Evolutionary conservation across 2,113 vertebrate genomes (phyloP).

Genomic region (Benitochromis conjunctus): DNA sequence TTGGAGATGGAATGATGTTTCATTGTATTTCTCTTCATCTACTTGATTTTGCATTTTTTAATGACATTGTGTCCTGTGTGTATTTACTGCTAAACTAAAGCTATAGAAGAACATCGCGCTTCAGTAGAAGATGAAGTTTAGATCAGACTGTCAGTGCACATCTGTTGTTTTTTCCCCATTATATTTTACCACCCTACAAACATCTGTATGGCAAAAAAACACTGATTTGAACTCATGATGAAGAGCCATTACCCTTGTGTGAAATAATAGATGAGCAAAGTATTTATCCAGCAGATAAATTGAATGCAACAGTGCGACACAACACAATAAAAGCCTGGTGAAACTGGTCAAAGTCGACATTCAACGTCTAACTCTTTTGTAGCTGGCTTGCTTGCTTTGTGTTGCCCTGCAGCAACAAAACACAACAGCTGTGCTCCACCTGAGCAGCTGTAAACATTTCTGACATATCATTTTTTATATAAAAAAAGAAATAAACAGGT

Average conservation of each 20-base stretch:
- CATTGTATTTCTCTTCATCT: not conserved
- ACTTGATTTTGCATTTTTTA: not conserved
- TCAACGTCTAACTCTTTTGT: not conserved
- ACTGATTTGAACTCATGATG: not conserved
- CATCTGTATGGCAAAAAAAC: not conserved
- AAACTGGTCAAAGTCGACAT: not conserved
- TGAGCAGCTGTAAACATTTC: not conserved
- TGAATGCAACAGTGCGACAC: not conserved
- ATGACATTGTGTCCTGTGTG: not conserved
- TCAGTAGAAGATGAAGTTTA: not conserved
- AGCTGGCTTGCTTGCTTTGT: not conserved
- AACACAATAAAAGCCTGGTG: not conserved
- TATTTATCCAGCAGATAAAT: conserved; percentile 12
- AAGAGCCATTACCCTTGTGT: not conserved
- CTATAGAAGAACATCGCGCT: not conserved
- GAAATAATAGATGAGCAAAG: not conserved
- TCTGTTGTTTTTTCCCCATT: not conserved
- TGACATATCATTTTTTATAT: rapidly evolving
- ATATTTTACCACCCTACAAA: not conserved
- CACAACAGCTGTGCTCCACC: not conserved
- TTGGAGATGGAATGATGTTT: not conserved
- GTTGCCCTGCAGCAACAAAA: not conserved
- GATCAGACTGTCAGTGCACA: not conserved
- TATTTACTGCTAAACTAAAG: not conserved
- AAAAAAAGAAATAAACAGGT: not conserved